Evolutionary conservation across 1,140 invertebrate genomes (phyloP).

Genomic region (Hydropsyche tenuis): DNA sequence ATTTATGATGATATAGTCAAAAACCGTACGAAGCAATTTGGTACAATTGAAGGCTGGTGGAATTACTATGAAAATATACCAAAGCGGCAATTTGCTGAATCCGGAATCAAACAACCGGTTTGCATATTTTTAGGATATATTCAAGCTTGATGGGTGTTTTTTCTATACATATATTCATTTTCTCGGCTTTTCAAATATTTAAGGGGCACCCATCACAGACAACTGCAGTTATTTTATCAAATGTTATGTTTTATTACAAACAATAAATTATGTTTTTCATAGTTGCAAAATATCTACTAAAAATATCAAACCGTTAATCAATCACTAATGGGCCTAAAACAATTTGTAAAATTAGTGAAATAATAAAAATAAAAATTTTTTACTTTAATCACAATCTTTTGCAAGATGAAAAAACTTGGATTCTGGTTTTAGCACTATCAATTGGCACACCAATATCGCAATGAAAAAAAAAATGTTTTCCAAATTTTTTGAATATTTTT

Average conservation of each 20-base stretch:
- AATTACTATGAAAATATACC: conserved; percentile 55
- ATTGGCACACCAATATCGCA: conserved; percentile 3
- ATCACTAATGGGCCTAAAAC: too few species aligned
- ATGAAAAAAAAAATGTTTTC: neutral
- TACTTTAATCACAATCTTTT: neutral
- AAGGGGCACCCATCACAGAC: conserved; percentile 12
- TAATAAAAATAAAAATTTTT: too few species aligned
- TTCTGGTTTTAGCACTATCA: neutral
- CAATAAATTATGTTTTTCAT: neutral
- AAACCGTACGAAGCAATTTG: conserved; percentile 59
- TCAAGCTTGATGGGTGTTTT: conserved; percentile 43
- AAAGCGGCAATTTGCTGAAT: conserved; percentile 2
- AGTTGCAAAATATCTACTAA: neutral
- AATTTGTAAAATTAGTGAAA: too few species aligned
- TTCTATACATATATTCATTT: conserved; percentile 26
- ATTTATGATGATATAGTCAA: conserved; percentile 61
- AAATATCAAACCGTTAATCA: too few species aligned
- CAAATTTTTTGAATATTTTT: too few species aligned
- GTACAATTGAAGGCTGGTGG: conserved; percentile 62
- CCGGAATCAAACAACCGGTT: conserved; percentile 24
- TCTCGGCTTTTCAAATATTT: neutral
- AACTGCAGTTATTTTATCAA: conserved; percentile 2
- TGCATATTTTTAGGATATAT: conserved; percentile 41
- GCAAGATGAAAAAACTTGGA: neutral
- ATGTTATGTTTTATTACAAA: neutral